These are phyloP conservation scores for Ametastegia equiseti DNA, from an alignment of 2,888 invertebrate species.

Conservation along the genomic window DNA sequence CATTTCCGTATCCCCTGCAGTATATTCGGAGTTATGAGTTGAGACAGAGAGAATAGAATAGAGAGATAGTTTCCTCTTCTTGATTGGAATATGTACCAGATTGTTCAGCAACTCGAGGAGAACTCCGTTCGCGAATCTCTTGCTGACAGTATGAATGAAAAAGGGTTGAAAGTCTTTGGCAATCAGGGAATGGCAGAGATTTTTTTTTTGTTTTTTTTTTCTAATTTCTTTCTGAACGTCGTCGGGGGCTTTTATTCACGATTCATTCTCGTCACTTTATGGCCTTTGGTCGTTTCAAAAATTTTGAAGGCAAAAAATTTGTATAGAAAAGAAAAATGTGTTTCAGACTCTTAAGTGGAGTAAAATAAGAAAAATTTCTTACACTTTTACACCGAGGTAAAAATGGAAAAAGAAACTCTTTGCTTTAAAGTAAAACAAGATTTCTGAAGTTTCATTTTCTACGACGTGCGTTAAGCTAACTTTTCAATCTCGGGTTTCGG, in stretches of 20 bases:
- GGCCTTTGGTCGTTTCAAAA: not conserved
- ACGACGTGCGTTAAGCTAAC: not conserved
- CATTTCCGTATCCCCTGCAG: not conserved
- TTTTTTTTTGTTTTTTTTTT: not conserved
- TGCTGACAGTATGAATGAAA: not conserved
- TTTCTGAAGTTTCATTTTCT: not conserved
- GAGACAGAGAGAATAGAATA: conserved; percentile 6
- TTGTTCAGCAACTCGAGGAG: conserved; percentile 8
- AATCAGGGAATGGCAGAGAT: not conserved
- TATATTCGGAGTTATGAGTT: not conserved
- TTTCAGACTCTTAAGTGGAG: not conserved
- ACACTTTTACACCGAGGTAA: not conserved
- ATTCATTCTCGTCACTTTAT: not conserved
- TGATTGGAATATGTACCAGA: conserved; percentile 8
- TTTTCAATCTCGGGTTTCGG: not conserved
- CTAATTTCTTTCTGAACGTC: not conserved
- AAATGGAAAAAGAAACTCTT: too few relatives aligned
- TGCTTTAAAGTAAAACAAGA: too few relatives aligned
- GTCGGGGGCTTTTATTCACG: not conserved
- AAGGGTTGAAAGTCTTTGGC: not conserved
- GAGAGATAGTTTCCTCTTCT: not conserved
- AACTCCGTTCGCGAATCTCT: not conserved
- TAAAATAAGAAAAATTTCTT: not conserved
- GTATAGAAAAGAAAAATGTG: not conserved
- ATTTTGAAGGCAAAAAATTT: too few relatives aligned